Evolutionary conservation across 2,888 invertebrate species (phyloP).

Genomic region (Crematogaster levior): DNA sequence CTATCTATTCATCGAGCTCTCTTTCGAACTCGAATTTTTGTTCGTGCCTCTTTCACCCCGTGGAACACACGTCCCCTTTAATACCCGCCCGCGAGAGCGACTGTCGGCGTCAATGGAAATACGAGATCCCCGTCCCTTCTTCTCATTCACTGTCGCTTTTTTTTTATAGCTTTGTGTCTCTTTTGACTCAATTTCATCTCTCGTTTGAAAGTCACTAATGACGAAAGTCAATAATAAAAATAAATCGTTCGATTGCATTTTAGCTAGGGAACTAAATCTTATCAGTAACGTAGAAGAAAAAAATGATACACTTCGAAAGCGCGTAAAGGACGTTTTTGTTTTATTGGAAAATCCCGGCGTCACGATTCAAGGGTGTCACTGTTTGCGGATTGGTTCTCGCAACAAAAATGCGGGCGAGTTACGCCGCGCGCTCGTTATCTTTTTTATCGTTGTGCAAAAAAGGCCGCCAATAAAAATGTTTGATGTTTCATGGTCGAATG

Average conservation of each 20-base stretch:
- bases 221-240: neutral
- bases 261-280: too few relatives aligned
- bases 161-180: conserved; percentile 24
- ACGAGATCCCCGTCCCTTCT: conserved; percentile 48
- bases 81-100: conserved; percentile 67
- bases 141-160: conserved; percentile 45
- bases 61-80: conserved; percentile 66
- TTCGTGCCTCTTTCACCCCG: conserved; percentile 36
- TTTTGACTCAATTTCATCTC: conserved; percentile 15
- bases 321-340: neutral
- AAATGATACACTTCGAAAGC: conserved; percentile 10
- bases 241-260: neutral
- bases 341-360: conserved; percentile 22
- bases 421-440: conserved; percentile 32
- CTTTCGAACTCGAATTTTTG: conserved; percentile 45
- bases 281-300: neutral
- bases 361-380: conserved; percentile 58
- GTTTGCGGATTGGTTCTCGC: conserved; percentile 50
- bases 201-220: too few relatives aligned
- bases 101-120: conserved; percentile 72
- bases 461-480: conserved; percentile 63
- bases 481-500: conserved; percentile 73
- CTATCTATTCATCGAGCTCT: conserved; percentile 26
- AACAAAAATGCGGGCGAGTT: conserved; percentile 65
- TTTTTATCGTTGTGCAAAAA: conserved; percentile 69